Evolutionary conservation across 2,797 vertebrate genomes (phyloP).

Genomic region (Sciurus carolinensis): DNA sequence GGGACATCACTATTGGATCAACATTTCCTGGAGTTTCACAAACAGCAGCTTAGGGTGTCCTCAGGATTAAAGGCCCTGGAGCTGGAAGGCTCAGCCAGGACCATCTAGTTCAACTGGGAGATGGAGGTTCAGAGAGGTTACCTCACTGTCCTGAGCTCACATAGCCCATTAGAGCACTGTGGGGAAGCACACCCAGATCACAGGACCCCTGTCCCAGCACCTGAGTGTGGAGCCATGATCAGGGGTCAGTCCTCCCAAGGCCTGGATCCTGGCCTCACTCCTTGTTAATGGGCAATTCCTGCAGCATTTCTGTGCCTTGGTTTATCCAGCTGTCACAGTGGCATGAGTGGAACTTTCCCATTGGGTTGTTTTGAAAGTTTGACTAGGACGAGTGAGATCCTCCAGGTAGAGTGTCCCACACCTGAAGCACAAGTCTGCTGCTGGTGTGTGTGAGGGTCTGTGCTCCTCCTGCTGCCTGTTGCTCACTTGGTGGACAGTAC

Average conservation of each 20-base stretch:
- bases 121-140: neutral
- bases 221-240: fast-evolving
- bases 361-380: neutral
- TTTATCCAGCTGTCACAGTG: neutral
- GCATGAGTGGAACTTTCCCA: fast-evolving
- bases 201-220: neutral
- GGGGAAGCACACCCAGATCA: neutral
- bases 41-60: neutral
- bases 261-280: neutral
- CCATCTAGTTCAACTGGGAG: neutral
- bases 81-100: neutral
- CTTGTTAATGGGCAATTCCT: neutral
- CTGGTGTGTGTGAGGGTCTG: no score
- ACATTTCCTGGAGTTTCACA: neutral
- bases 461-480: fast-evolving
- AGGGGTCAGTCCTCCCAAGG: no score
- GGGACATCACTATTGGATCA: neutral
- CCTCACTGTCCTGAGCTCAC: fast-evolving
- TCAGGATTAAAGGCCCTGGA: neutral
- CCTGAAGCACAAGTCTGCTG: neutral
- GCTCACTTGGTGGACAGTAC: fast-evolving
- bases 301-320: neutral
- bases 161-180: fast-evolving
- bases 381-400: neutral
- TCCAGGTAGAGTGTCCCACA: no score